These are phyloP conservation scores for Callitettix versicolor DNA, from an alignment of 1,140 invertebrate species.

Conservation along the genomic window DNA sequence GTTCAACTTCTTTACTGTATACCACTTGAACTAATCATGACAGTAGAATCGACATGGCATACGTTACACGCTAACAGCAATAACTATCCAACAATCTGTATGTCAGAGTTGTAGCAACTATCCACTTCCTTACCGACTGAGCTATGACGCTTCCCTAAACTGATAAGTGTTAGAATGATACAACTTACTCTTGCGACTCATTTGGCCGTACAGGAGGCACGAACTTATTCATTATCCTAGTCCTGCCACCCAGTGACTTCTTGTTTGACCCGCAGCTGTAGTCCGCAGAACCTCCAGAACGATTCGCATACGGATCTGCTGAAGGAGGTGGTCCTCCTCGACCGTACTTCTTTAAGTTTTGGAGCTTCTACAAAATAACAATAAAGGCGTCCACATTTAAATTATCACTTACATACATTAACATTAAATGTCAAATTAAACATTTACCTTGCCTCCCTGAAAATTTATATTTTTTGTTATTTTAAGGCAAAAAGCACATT, in stretches of 20 bases:
- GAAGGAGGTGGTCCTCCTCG: neutral
- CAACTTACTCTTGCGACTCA: conserved; percentile 19
- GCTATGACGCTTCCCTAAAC: no score
- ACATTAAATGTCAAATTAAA: neutral
- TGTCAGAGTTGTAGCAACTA: no score
- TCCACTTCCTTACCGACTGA: no score
- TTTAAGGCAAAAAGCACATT: no score
- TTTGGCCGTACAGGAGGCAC: conserved; percentile 28
- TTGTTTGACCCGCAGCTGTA: conserved; percentile 28
- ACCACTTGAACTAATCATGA: neutral
- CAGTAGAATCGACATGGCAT: neutral
- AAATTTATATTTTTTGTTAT: neutral
- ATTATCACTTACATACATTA: neutral
- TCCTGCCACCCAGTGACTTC: conserved; percentile 40
- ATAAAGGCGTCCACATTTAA: neutral
- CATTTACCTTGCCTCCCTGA: neutral
- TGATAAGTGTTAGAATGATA: no score
- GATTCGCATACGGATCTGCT: no score
- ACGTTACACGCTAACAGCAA: neutral
- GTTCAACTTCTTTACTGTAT: no score
- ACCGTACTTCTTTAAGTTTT: conserved; percentile 7
- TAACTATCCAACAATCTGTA: conserved; percentile 6
- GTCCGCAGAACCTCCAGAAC: conserved; percentile 7
- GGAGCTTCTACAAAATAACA: neutral
- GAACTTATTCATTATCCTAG: conserved; percentile 37